Conservation (phyloP, 2,888 invertebrate genomes). For the Drosophila parthenogenetica region DNA sequence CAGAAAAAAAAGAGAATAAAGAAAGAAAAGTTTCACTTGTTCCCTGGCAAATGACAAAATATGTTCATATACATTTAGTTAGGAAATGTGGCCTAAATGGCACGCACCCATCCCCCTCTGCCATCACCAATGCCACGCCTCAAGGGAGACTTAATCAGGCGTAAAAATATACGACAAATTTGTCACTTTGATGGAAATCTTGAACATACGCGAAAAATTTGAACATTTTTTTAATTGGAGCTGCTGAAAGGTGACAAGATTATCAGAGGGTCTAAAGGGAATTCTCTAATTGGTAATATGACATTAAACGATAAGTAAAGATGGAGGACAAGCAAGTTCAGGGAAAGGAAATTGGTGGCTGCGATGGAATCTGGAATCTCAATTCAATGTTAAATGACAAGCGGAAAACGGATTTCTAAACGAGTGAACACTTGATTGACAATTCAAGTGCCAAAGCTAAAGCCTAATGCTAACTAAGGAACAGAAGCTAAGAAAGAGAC, state of each 20-base stretch:
- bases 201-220: constrained; percentile 52
- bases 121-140: not conserved
- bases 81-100: constrained; percentile 26
- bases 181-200: constrained; percentile 48
- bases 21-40: constrained; percentile 20
- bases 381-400: constrained; percentile 65
- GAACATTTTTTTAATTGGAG: constrained; percentile 65
- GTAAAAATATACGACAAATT: constrained; percentile 55
- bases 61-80: constrained; percentile 37
- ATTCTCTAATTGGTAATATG: constrained; percentile 61
- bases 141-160: constrained; percentile 52
- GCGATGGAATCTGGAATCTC: constrained; percentile 10
- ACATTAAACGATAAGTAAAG: constrained; percentile 21
- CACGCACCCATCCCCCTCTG: not conserved
- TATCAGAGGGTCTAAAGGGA: constrained; percentile 24
- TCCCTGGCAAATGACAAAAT: constrained; percentile 42
- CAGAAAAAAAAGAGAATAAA: constrained; percentile 2
- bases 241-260: constrained; percentile 47
- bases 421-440: constrained; percentile 69
- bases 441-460: constrained; percentile 48
- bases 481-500: constrained; percentile 4
- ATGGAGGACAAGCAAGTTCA: not conserved
- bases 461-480: constrained; percentile 11
- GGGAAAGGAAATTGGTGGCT: constrained; percentile 1
- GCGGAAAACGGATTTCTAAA: constrained; percentile 76